Base-by-base conservation (phyloP, 2,797 vertebrate species). In the Cyclopterus lumpus region DNA sequence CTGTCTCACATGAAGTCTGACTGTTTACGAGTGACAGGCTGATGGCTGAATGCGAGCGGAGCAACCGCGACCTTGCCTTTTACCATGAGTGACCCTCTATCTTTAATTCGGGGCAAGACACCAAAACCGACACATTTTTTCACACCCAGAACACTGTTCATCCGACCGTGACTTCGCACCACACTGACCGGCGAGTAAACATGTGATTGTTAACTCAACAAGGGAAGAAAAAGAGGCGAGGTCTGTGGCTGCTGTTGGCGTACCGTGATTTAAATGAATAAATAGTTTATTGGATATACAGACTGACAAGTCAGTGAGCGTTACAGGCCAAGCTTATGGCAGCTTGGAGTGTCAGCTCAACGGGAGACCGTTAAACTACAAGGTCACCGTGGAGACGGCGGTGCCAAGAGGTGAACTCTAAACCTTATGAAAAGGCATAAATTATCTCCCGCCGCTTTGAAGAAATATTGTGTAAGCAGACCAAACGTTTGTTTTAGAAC, bases 41-140 rank as follows among this genome's bases (percentile, higher is more conserved):
- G 87, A 84, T 22, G 67, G 91, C 86, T 82, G 72, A 77, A 90
- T 86, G 73, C 66, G 73, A 87, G 60, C 83, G 73, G 84, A 92
- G 77, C 75, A 67, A 73, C 46, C 0, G 26, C 79, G 93, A 95
- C 94, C 93, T 95, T 95, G 94, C 93, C 93, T 86, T 90, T 93
- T 86, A 88, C 91, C 87, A 91, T 30, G 63, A 83, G 42, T 88
- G 89, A 93, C 93, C 90, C 82, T 84, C 74, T 81, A 73, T 90
- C 85, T 90, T 89, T 85, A 79, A 89, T 77, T 86, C 73, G 87
- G 87, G 81, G 69, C 75, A 74, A 86, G 79, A 89, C 88, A 80
- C 81, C 88, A 67, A 80, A 86, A 85, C 76, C 81, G 80, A 84
- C 84, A 87, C 54, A 65, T 84, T 89, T 83, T 79, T 79, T 85